Base-by-base conservation (phyloP, 2,113 vertebrate genomes). In the Gallinago media region DNA sequence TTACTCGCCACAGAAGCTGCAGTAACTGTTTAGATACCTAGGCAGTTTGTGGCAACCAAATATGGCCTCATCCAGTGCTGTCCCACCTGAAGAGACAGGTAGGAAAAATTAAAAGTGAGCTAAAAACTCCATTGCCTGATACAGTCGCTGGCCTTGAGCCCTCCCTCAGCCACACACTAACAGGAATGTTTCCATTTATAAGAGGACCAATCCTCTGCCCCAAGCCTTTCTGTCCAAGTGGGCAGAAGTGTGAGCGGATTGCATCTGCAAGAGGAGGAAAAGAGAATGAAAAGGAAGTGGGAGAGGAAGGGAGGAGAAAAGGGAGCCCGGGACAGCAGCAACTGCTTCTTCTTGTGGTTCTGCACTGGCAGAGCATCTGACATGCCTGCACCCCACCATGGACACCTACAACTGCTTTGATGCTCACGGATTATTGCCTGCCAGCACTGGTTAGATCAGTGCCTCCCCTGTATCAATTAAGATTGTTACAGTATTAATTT, bases 321-420 rank as follows among this genome's bases (percentile, higher is more conserved):
- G 29, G 12, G 27, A 73, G 16, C 5, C 42, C 31, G 20, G 62
- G 32, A 38, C 32, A 75, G 44, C 32, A 89, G 55, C 32, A 63
- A 6, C 25, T 56, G 3, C 63, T 29, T 59, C 49, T 67, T 91
- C 46, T 58, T 82, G 36, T 44, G 44, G 11, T 23, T 72, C 40
- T 55, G n/a, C 23, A 2, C 6, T 20, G 25, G 27, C 65, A 81
- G 23, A 68, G 74, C 29, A 26, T 2, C 36, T 54, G 68, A 26
- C 1, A 0, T 2, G 13, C 16, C 56, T 58, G 36, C 56, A 55
- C 2, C 6, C 55, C 11, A 5, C 21, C 32, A 6, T 42, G n/a
- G 17, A n/a, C 12, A 2, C 34, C 77, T 75, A 13, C 56, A 31
- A 71, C 23, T 65, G 49, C 54, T 76, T 47, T 27, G 42, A 17